Conservation (phyloP, 2,797 vertebrate genomes). For the Pseudochirops cupreus region DNA sequence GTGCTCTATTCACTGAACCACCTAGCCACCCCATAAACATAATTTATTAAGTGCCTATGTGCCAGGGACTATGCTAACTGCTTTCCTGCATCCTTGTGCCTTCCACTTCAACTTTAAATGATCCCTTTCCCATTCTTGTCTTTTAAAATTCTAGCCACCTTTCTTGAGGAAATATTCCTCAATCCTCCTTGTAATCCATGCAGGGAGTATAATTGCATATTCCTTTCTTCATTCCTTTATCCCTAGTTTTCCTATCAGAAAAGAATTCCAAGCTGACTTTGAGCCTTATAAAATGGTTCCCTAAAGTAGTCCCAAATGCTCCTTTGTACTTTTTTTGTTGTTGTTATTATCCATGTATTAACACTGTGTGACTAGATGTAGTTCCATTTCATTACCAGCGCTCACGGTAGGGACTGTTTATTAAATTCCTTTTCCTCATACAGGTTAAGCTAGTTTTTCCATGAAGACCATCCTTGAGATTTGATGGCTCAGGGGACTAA, state of each 20-base stretch:
- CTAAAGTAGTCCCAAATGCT: slow-evolving; percentile 30
- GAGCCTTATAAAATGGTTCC: slow-evolving; percentile 38
- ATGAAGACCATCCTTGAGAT: neutral
- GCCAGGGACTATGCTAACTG: neutral
- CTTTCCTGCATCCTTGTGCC: neutral
- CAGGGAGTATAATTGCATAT: slow-evolving; percentile 5
- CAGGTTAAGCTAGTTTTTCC: neutral
- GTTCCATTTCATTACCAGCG: slow-evolving; percentile 26
- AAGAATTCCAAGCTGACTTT: slow-evolving; percentile 14
- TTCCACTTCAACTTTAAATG: neutral
- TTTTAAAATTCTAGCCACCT: neutral
- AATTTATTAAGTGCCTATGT: neutral
- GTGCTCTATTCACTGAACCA: too few species aligned
- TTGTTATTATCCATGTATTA: neutral
- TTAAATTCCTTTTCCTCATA: neutral
- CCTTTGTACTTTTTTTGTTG: neutral
- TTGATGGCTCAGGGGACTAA: neutral
- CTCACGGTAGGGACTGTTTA: neutral
- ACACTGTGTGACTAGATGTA: neutral
- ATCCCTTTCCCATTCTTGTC: neutral
- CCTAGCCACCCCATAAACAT: too few species aligned
- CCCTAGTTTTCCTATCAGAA: neutral
- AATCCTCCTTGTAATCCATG: neutral
- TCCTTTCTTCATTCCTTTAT: slow-evolving; percentile 39
- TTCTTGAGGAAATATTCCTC: neutral